Percentiles rank a stretch among this genome's conserved stretches.
Evolutionary conservation across 2,888 invertebrate species (phyloP).

Genomic region (Mimumesa dahlbomi): DNA sequence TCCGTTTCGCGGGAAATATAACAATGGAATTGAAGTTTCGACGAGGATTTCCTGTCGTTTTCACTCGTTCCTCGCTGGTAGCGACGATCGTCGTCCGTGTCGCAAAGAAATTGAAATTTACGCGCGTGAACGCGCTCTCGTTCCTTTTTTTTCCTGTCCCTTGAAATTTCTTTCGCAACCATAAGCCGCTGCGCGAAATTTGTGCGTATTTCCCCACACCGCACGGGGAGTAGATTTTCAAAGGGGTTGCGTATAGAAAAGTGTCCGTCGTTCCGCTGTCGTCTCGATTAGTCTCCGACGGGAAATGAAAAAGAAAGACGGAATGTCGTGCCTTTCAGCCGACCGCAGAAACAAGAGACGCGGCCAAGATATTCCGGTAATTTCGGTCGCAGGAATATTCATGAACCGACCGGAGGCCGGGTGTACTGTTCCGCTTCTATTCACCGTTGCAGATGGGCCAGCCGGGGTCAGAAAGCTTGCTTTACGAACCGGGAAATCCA

Average conservation of each 20-base stretch:
- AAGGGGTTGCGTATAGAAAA: too few species aligned
- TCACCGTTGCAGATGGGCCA: slow-evolving; percentile 67
- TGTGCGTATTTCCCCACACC: too few species aligned
- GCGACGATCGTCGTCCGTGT: too few species aligned
- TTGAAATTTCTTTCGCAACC: too few species aligned
- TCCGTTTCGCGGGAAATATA: slow-evolving; percentile 24
- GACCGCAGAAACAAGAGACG: slow-evolving; percentile 56
- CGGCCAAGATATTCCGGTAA: slow-evolving; percentile 75
- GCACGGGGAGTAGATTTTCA: too few species aligned
- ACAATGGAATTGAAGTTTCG: slow-evolving; percentile 14
- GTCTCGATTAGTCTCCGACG: too few species aligned
- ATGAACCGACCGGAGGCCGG: slow-evolving; percentile 70
- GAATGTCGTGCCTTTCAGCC: slow-evolving; percentile 38
- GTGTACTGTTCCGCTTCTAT: slow-evolving; percentile 70
- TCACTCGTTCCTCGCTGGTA: neutral
- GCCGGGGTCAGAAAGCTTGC: slow-evolving; percentile 70
- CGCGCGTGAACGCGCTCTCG: too few species aligned
- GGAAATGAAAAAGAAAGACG: slow-evolving; percentile 17
- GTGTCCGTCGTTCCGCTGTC: too few species aligned
- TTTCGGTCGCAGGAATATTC: slow-evolving; percentile 76
- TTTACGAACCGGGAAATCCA: slow-evolving; percentile 76
- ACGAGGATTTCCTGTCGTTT: slow-evolving; percentile 10
- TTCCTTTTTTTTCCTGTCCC: too few species aligned
- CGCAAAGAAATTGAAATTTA: too few species aligned
- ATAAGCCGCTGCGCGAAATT: too few species aligned